A percentile compares a stretch with the other conserved stretches of the same genome.
These are phyloP conservation scores for Dasypolia templi DNA, from an alignment of 2,888 invertebrate genomes.

Conservation along the genomic window DNA sequence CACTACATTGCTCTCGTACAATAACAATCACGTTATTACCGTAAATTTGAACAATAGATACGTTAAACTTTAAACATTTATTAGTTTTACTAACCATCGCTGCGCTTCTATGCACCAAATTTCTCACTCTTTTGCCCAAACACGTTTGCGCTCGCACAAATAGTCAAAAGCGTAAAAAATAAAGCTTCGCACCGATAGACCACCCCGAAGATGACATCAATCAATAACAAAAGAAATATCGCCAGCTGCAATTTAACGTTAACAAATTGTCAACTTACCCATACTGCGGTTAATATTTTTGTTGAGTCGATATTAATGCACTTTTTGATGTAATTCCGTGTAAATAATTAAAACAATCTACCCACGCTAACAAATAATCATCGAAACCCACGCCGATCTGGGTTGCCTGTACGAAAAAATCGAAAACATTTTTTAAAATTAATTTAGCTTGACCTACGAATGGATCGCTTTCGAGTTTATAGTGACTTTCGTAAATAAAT, in stretches of 20 bases:
- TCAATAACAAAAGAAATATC: constrained; percentile 80
- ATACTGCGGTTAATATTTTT: constrained; percentile 69
- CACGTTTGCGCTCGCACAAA: constrained; percentile 72
- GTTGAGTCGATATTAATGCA: constrained; percentile 62
- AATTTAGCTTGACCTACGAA: not conserved
- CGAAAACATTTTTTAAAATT: not conserved
- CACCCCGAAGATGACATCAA: constrained; percentile 82
- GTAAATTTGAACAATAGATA: constrained; percentile 25
- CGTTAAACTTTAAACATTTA: constrained; percentile 19
- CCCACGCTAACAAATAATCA: constrained; percentile 86
- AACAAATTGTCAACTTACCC: constrained; percentile 76
- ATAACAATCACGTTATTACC: constrained; percentile 55
- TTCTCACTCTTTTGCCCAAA: constrained; percentile 59
- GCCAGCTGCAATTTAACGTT: constrained; percentile 47
- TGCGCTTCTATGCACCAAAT: constrained; percentile 27
- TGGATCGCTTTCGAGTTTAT: constrained; percentile 18
- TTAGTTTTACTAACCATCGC: constrained; percentile 51
- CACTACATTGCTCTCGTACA: constrained; percentile 42
- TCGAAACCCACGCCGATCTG: constrained; percentile 87
- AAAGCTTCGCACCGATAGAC: constrained; percentile 72
- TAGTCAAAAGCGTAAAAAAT: constrained; percentile 72
- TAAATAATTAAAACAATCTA: constrained; percentile 77
- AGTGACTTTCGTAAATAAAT: not conserved
- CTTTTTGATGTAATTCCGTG: constrained; percentile 65
- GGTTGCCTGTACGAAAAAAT: constrained; percentile 78